Evolutionary conservation across 53 echinoderm and acorn worm species (phyloP).

Genomic region (Mesocentrotus franciscanus): DNA sequence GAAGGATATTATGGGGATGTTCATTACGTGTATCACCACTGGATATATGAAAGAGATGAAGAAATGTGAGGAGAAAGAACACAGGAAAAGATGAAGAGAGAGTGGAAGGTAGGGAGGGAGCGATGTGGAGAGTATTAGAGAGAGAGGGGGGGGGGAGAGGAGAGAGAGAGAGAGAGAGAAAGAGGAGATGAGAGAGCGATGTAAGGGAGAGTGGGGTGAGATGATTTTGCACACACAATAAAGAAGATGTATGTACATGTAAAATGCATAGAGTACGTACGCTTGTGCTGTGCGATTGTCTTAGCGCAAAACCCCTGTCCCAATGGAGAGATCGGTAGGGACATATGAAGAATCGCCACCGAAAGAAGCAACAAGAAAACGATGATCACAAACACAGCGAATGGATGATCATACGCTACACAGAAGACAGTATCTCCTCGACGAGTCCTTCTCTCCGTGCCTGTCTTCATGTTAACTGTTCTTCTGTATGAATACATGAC

Average conservation of each 20-base stretch:
- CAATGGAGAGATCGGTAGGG: constrained; percentile 31
- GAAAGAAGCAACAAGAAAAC: constrained; percentile 11
- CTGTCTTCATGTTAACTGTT: neutral
- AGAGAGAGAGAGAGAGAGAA: constrained; percentile 3
- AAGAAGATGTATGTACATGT: neutral
- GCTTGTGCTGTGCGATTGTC: neutral
- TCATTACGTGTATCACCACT: neutral
- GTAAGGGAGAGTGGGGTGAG: neutral
- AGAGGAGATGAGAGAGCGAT: neutral
- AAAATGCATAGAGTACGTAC: constrained; percentile 9
- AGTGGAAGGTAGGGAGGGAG: neutral
- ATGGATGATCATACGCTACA: neutral
- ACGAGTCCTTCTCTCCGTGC: neutral
- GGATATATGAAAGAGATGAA: neutral
- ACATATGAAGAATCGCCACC: neutral
- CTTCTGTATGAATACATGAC: neutral
- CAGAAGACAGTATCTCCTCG: neutral
- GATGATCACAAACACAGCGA: neutral
- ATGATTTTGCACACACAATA: neutral
- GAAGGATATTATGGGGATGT: neutral
- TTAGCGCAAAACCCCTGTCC: constrained; percentile 8
- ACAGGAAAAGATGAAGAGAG: neutral
- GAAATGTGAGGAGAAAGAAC: neutral
- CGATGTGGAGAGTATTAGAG: neutral
- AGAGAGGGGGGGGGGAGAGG: neutral